Evolutionary conservation across 2,888 invertebrate genomes (phyloP), one percentile per base, ranked within the genome.

Genomic region (Patella pellucida): DNA sequence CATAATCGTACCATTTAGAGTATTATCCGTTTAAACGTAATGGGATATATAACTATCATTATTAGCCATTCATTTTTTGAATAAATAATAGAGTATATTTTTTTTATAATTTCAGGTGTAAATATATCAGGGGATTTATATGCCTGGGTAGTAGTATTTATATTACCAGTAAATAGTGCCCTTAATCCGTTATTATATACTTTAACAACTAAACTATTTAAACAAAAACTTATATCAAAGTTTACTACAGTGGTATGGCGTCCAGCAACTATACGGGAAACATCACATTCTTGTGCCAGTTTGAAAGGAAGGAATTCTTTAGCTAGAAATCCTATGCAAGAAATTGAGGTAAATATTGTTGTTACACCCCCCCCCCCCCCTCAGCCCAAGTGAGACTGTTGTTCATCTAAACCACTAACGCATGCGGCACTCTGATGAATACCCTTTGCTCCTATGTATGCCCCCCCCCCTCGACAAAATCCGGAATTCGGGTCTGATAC

Each of bases 141-240:
- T 69, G 83, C 83, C n/a, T 83, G 83, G 83, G 80, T 83, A 11
- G 74, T 81, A 19, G 81, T 83, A 9, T 83, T 84, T 70, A 79
- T 83, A 27, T 73, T 84, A 23, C 84, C 84, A 4, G 81, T 84
- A 54, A 84, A 84, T 78, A 78, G 81, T 2, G 83, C 84, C 11
- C 68, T 84, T 11, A 84, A 84, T 74, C 84, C 84, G 3, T 74
- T 82, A 11, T 76, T 84, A 41, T 84, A 83, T 77, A 83, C 84
- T 5, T 76, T 84, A 15, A 82, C 81, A 12, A 82, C 82, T 27
- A 81, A 80, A 68, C 69, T 80, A 31, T 82, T 82, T 73, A 82
- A 80, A 76, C 78, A 82, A 69, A 80, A 79, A 27, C 73, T 82
- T 19, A 69, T 82, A 9, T 81, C 82, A 19, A 81, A 79, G 76